Evolutionary conservation across 2,113 vertebrate species (phyloP).

Genomic region (Motacilla alba): DNA sequence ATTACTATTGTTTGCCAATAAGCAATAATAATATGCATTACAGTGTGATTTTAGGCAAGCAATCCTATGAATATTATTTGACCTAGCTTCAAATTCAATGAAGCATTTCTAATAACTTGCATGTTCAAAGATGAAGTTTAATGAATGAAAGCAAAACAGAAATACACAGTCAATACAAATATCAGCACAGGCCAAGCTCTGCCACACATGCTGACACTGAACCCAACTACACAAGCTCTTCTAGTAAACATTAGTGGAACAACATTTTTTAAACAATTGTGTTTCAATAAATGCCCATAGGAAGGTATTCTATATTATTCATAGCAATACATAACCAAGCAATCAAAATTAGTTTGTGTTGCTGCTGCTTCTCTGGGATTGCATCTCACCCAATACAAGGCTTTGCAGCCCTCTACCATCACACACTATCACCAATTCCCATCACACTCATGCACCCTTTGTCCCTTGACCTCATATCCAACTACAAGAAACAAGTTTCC

Average conservation of each 20-base stretch:
- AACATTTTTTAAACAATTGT: not conserved
- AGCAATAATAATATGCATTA: not conserved
- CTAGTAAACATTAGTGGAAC: not conserved
- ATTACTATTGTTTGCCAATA: not conserved
- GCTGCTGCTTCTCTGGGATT: not conserved
- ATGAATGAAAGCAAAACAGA: not conserved
- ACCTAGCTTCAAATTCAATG: not conserved
- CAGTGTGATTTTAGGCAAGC: not conserved
- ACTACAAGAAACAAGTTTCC: not conserved
- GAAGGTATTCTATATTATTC: not conserved
- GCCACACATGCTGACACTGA: not conserved
- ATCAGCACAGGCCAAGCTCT: not conserved
- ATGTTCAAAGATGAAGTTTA: not conserved
- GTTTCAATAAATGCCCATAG: not conserved
- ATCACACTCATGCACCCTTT: not conserved
- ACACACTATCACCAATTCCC: not conserved
- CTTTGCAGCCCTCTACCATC: not conserved
- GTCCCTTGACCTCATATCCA: not conserved
- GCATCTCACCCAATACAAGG: not conserved
- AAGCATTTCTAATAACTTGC: not conserved
- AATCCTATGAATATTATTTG: not conserved
- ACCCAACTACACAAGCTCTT: not conserved
- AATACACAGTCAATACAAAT: not conserved
- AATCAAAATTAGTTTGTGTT: not conserved
- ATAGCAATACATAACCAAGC: not conserved